Evolutionary conservation across 2,888 invertebrate species (phyloP).

Genomic region (Sylvicola fuscatus): DNA sequence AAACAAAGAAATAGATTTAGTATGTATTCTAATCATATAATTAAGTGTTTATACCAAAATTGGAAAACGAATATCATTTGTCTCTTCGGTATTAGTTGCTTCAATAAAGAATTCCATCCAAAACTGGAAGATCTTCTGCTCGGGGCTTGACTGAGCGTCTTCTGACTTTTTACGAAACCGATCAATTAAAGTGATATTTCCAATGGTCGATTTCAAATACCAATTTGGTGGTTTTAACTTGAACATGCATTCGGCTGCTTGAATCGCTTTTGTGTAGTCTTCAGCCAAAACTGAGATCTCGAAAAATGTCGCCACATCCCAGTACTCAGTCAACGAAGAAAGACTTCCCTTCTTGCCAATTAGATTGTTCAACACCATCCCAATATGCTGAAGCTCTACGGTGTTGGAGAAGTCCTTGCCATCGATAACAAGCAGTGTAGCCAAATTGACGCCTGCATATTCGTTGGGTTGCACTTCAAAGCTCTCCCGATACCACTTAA

Average conservation of each 20-base stretch:
- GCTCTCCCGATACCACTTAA: slow-evolving; percentile 92
- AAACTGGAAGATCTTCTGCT: slow-evolving; percentile 81
- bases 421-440: slow-evolving; percentile 87
- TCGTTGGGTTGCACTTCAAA: slow-evolving; percentile 98
- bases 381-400: slow-evolving; percentile 76
- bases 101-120: slow-evolving; percentile 99
- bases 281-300: slow-evolving; percentile 95
- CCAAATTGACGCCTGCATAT: slow-evolving; percentile 97
- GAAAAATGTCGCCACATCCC: slow-evolving; percentile 98
- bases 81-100: slow-evolving; percentile 61
- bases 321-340: slow-evolving; percentile 83
- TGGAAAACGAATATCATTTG: slow-evolving; percentile 74
- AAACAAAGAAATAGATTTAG: slow-evolving; percentile 13
- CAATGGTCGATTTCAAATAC: slow-evolving; percentile 94
- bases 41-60: slow-evolving; percentile 16
- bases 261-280: slow-evolving; percentile 90
- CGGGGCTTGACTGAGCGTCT: slow-evolving; percentile 45
- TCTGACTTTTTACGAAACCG: slow-evolving; percentile 68
- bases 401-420: slow-evolving; percentile 89
- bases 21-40: slow-evolving; percentile 7
- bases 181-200: slow-evolving; percentile 86
- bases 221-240: slow-evolving; percentile 77
- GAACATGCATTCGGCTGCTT: slow-evolving; percentile 90
- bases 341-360: slow-evolving; percentile 96
- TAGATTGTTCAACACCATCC: slow-evolving; percentile 85